phyloP scores from a whole-genome alignment of 2,113 vertebrate species.

The Coryphaenoides rupestris region DNA sequence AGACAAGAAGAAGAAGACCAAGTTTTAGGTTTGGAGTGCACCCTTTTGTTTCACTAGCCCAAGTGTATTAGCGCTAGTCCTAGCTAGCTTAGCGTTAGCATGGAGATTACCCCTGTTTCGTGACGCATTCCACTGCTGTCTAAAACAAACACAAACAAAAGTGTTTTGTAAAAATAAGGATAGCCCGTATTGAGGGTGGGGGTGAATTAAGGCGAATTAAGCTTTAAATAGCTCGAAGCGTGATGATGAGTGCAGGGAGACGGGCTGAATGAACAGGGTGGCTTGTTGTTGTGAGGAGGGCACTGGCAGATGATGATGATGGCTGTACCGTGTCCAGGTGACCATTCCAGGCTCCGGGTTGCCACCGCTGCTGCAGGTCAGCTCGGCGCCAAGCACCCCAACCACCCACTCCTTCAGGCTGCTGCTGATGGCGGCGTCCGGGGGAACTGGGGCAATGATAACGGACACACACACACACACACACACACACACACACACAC shows the following conservation, averaged over 20 bases:
- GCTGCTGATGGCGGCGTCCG: conserved; percentile 72
- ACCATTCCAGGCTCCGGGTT: conserved; percentile 71
- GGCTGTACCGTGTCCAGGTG: conserved; percentile 81
- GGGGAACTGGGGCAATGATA: conserved; percentile 74
- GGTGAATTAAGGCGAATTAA: too few species aligned
- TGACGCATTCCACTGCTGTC: conserved; percentile 25
- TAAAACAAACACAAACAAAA: conserved; percentile 21
- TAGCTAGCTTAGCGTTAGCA: neutral
- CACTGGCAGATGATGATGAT: neutral
- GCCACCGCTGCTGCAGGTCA: conserved; percentile 76
- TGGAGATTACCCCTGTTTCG: conserved; percentile 25
- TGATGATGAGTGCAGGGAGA: too few species aligned
- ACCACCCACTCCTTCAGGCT: conserved; percentile 66
- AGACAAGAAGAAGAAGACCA: conserved; percentile 12
- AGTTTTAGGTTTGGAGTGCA: conserved; percentile 9
- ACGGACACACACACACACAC: neutral
- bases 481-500: too few species aligned
- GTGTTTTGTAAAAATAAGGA: neutral
- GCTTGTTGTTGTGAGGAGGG: neutral
- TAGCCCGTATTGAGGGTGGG: conserved; percentile 3
- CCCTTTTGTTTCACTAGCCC: conserved; percentile 32
- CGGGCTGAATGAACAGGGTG: too few species aligned
- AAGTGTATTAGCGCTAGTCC: conserved; percentile 22
- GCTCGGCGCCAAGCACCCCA: conserved; percentile 69
- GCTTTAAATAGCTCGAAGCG: too few species aligned